These are phyloP conservation scores for Jacana jacana DNA, from an alignment of 2,113 vertebrate genomes.

Conservation along the genomic window DNA sequence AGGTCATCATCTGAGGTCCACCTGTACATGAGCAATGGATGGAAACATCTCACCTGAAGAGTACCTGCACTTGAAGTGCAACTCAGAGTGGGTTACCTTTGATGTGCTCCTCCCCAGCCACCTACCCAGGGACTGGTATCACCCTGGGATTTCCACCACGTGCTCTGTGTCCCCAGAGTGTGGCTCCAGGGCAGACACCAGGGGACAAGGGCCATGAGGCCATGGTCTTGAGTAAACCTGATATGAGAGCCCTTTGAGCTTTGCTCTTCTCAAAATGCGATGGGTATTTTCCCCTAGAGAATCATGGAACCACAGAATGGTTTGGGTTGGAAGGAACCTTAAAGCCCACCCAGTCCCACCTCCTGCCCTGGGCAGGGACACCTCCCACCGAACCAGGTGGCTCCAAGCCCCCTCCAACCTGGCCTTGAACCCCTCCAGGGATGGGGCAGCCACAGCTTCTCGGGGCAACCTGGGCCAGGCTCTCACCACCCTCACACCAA, in stretches of 20 bases:
- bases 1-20: background rate
- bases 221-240: accelerated
- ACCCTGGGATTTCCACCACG: accelerated
- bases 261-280: accelerated
- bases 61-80: accelerated
- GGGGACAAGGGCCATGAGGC: accelerated
- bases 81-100: accelerated
- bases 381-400: no score
- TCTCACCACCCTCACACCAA: no score
- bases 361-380: no score
- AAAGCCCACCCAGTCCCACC: no score
- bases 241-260: no score
- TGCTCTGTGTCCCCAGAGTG: accelerated
- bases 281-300: background rate
- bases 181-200: accelerated
- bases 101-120: accelerated
- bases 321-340: no score
- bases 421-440: no score
- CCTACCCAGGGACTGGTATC: background rate
- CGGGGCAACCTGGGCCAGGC: no score
- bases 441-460: no score
- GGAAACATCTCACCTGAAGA: background rate
- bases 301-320: no score
- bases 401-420: no score
- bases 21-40: accelerated